A percentile compares a stretch with the other conserved stretches of the same genome.
Conservation (phyloP, 2,888 invertebrate genomes). For the Kryphioiulus occultus region DNA sequence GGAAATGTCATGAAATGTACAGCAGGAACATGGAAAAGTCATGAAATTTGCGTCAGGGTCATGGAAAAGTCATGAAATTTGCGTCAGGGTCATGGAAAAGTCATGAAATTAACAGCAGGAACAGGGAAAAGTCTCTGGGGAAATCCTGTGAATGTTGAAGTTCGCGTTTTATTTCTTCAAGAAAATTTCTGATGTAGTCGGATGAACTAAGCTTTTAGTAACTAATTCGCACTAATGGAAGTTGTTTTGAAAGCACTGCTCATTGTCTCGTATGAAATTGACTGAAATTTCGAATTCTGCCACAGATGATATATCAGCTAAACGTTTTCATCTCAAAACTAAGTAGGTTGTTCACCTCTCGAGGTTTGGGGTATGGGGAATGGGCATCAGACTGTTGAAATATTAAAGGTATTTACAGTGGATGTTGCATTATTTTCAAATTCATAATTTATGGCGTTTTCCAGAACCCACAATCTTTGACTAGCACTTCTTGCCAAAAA, state of each 20-base stretch:
- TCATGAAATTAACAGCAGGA: too few species aligned
- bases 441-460: slow-evolving; percentile 1
- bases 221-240: neutral
- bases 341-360: neutral
- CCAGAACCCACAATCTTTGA: neutral
- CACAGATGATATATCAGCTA: neutral
- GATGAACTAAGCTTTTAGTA: too few species aligned
- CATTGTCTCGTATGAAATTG: too few species aligned
- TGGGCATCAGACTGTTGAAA: neutral
- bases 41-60: too few species aligned
- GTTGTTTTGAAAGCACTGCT: neutral
- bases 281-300: neutral
- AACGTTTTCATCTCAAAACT: neutral
- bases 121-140: too few species aligned
- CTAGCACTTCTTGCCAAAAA: neutral
- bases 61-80: too few species aligned
- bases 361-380: neutral
- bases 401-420: neutral
- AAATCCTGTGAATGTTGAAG: too few species aligned
- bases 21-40: too few species aligned
- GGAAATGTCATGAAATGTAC: too few species aligned
- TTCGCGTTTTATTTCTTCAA: too few species aligned
- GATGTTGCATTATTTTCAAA: slow-evolving; percentile 1
- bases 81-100: too few species aligned
- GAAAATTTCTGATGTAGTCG: too few species aligned